Evolutionary conservation across 2,113 vertebrate species (phyloP).

Genomic region (Willisornis vidua): DNA sequence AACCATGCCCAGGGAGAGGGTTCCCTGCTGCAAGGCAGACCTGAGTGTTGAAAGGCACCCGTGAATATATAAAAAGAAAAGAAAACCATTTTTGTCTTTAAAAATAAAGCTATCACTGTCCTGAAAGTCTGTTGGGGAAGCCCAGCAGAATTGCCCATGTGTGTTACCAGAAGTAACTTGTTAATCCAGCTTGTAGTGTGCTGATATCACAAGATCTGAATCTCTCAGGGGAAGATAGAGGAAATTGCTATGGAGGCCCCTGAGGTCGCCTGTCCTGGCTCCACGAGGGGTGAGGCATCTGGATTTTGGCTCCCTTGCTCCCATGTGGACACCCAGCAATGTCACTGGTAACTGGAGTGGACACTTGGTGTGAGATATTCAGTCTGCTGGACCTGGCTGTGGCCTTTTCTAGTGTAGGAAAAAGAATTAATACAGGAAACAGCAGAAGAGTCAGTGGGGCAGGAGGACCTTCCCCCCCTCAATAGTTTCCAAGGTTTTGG

Average conservation of each 20-base stretch:
- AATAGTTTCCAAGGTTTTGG: conserved; percentile 38
- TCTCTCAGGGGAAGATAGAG: conserved; percentile 26
- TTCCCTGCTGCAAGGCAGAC: neutral
- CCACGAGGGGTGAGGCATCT: neutral
- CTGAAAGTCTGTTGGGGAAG: conserved; percentile 64
- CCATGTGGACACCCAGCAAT: neutral
- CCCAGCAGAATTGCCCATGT: conserved; percentile 59
- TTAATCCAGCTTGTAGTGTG: conserved; percentile 22
- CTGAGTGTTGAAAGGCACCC: neutral
- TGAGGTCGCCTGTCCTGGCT: conserved; percentile 30
- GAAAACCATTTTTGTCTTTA: conserved; percentile 14
- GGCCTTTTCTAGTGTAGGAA: neutral
- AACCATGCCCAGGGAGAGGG: neutral
- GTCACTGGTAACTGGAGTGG: conserved; percentile 25
- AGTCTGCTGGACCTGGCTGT: neutral
- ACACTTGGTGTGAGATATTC: neutral
- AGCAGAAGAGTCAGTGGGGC: neutral
- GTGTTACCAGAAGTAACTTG: conserved; percentile 70
- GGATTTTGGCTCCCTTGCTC: conserved; percentile 36
- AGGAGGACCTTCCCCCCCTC: neutral
- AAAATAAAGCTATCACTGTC: conserved; percentile 45
- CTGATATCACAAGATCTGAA: conserved; percentile 60
- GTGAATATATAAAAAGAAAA: neutral
- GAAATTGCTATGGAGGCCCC: conserved; percentile 49
- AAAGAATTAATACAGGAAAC: neutral